A percentile compares a stretch with the other conserved stretches of the same genome.
These are phyloP conservation scores for Stictocephala bisonia DNA, from an alignment of 2,888 invertebrate species.

Conservation along the genomic window DNA sequence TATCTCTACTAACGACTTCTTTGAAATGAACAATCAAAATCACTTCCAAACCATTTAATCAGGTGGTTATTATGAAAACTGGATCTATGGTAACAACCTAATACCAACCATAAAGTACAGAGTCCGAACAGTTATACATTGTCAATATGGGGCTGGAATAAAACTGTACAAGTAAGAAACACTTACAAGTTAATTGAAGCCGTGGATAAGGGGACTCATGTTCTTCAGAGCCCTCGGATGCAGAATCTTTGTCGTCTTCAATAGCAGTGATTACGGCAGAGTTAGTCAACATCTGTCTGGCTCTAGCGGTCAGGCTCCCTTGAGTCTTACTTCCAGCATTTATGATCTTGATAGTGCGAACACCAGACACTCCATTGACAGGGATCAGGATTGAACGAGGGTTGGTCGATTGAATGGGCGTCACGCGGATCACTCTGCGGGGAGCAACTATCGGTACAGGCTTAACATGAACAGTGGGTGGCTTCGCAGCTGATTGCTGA, in stretches of 20 bases:
- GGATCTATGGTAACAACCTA: too few relatives aligned
- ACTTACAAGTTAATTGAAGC: slow-evolving; percentile 70
- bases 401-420: slow-evolving; percentile 64
- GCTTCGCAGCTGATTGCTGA: neutral
- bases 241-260: slow-evolving; percentile 52
- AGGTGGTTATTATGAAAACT: too few relatives aligned
- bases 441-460: slow-evolving; percentile 49
- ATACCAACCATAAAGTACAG: too few relatives aligned
- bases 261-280: slow-evolving; percentile 11
- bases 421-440: slow-evolving; percentile 60
- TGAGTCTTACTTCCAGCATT: slow-evolving; percentile 63
- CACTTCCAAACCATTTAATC: too few relatives aligned
- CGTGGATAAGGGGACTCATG: slow-evolving; percentile 70
- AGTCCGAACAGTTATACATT: too few relatives aligned
- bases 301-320: slow-evolving; percentile 56
- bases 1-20: too few relatives aligned
- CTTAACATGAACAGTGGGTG: slow-evolving; percentile 52
- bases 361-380: slow-evolving; percentile 71
- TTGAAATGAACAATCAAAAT: too few relatives aligned
- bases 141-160: too few relatives aligned
- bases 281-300: slow-evolving; percentile 36
- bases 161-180: too few relatives aligned
- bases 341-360: slow-evolving; percentile 78
- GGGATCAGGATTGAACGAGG: slow-evolving; percentile 77
- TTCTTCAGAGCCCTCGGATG: slow-evolving; percentile 60